Conservation (phyloP, 2,113 vertebrate species). For the rat (Rattus norvegicus) region GRCr8 NC_086019.1:42198001-42198500, state of each 20-base stretch:
- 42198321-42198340: not conserved
- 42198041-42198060: not conserved
- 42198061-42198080: not conserved
- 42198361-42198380: slow-evolving; percentile 31
- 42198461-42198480: not conserved
- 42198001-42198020: not conserved
- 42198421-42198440: too few relatives aligned
- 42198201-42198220: not conserved
- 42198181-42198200: not conserved
- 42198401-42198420: too few relatives aligned
- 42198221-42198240: not conserved
- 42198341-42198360: slow-evolving; percentile 16
- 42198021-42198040: not conserved
- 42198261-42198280: not conserved
- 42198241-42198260: not conserved
- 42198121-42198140: not conserved
- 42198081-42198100: not conserved
- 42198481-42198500: not conserved
- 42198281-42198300: not conserved
- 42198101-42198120: not conserved
- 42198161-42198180: not conserved
- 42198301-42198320: slow-evolving; percentile 19
- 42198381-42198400: not conserved
- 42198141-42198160: not conserved
- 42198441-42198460: not conserved